These are phyloP conservation scores for Eledone cirrhosa DNA, from an alignment of 2,888 invertebrate species.

Conservation along the genomic window DNA sequence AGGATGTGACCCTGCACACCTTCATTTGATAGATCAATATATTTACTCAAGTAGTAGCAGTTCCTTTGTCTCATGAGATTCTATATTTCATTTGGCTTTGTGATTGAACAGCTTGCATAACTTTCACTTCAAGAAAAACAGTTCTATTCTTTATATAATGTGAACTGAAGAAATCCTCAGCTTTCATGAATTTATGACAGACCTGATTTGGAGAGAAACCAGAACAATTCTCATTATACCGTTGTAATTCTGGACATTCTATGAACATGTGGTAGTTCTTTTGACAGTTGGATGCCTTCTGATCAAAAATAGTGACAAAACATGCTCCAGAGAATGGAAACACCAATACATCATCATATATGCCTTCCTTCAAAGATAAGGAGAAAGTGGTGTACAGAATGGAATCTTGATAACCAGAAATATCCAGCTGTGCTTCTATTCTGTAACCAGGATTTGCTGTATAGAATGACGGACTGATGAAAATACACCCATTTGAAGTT, in stretches of 20 bases:
- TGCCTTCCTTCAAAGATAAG: slow-evolving; percentile 44
- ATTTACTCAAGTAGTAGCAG: no score
- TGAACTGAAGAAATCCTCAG: background rate
- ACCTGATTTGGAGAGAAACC: background rate
- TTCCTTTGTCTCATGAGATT: no score
- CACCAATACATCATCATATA: slow-evolving; percentile 45
- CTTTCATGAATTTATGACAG: slow-evolving; percentile 2
- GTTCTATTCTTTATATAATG: background rate
- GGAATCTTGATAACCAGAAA: slow-evolving; percentile 41
- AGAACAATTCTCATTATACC: background rate
- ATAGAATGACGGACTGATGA: slow-evolving; percentile 45
- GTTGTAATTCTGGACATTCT: background rate
- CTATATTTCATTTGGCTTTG: background rate
- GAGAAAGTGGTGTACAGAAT: slow-evolving; percentile 43
- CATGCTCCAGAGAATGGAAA: slow-evolving; percentile 43
- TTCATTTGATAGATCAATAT: no score
- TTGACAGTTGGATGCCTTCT: background rate
- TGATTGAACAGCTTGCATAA: background rate
- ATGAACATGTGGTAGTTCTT: background rate
- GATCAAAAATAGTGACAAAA: slow-evolving; percentile 1
- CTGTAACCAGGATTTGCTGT: slow-evolving; percentile 54
- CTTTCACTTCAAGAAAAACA: slow-evolving; percentile 4
- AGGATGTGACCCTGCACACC: no score
- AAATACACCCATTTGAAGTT: background rate
- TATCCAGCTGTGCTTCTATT: slow-evolving; percentile 42